Evolutionary conservation across 2,888 invertebrate species (phyloP), one percentile per base, ranked within the genome.

Genomic region (Thera obeliscata): DNA sequence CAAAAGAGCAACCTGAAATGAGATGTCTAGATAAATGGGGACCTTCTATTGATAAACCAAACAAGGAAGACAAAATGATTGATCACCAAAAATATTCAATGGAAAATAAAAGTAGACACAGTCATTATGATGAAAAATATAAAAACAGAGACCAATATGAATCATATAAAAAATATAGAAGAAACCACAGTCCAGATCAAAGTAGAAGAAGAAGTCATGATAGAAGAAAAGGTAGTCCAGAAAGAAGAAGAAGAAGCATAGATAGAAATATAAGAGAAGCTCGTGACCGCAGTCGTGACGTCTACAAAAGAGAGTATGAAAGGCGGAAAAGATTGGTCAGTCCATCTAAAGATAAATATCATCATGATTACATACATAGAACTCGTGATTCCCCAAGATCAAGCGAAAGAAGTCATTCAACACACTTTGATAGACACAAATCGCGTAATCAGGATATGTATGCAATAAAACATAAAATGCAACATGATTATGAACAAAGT

Each of bases 61-160:
- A 74, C 70, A 50, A 74, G 11, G 82, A 81, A 61, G 82, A 80
- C 2, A 83, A 72, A 72, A 74, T 70, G 38, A 75, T 70, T 11
- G 76, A 74, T 49, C 70, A 78, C 54, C 56, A 76, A 65, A 82
- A 83, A 63, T 58, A 73, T 38, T 58, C 67, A 43, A 74, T 70
- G 64, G 77, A 81, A 22, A 63, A 52, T 50, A 77, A 64, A 73
- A 78, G 67, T 64, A 81, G 75, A 60, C 67, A 67, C 58, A 75
- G 57, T 59, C 80, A 76, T 69, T 66, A 74, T 64, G 81, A 84
- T 73, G 80, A 81, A 55, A 80, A 74, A 70, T 70, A 78, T 56
- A 82, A 72, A 67, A 68, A 61, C 48, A 78, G 78, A 69, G 82
- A 87, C 38, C 85, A 77, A 69, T 78, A 78, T 78, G 86, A 87